A percentile compares a stretch with the other conserved stretches of the same genome.
These are phyloP conservation scores for Bimastos eiseni DNA, from an alignment of 2,888 invertebrate genomes.

Conservation along the genomic window DNA sequence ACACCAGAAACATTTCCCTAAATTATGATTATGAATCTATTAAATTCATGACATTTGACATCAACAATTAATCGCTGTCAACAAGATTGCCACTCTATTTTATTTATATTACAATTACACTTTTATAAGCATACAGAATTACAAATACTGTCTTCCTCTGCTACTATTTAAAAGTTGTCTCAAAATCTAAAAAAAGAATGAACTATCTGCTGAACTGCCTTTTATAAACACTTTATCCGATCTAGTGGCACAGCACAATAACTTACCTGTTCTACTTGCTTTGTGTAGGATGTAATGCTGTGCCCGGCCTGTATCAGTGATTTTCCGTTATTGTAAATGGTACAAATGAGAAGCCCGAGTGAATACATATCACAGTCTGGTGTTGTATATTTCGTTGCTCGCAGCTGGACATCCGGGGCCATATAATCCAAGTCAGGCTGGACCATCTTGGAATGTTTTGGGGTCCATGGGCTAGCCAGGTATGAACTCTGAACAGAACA, in stretches of 20 bases:
- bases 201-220: neutral
- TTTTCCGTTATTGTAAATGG: slow-evolving; percentile 87
- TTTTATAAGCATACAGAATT: neutral
- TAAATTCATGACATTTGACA: neutral
- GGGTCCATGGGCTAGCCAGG: slow-evolving; percentile 72
- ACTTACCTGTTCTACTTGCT: slow-evolving; percentile 84
- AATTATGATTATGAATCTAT: neutral
- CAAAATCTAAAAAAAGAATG: too few relatives aligned
- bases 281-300: slow-evolving; percentile 82
- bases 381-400: slow-evolving; percentile 76
- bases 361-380: slow-evolving; percentile 81
- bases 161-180: neutral
- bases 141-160: neutral
- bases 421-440: slow-evolving; percentile 90
- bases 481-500: slow-evolving; percentile 18
- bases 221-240: neutral
- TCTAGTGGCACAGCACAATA: neutral
- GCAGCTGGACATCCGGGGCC: slow-evolving; percentile 91
- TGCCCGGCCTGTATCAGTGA: slow-evolving; percentile 89
- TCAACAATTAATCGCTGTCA: neutral
- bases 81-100: neutral
- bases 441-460: slow-evolving; percentile 83
- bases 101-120: neutral
- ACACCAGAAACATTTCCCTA: neutral
- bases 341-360: slow-evolving; percentile 87